phyloP scores from a whole-genome alignment of 2,113 vertebrate species.

The Phocoena sinus region DNA sequence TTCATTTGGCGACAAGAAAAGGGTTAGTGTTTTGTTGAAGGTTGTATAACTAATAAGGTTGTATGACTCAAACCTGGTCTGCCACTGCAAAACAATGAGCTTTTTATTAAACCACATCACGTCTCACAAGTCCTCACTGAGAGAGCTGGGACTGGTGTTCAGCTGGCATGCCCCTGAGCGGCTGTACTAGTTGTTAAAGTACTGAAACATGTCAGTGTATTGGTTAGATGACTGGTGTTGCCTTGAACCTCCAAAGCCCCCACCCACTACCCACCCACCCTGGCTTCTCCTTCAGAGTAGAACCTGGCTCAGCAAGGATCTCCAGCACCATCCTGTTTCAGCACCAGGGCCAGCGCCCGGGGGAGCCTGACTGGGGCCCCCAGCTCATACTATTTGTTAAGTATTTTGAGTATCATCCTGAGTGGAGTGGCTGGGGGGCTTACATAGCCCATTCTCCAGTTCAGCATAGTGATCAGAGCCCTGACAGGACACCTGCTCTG shows the following conservation, averaged over 20 bases:
- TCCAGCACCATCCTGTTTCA: neutral
- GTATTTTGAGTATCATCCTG: neutral
- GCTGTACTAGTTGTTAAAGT: neutral
- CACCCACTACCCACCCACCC: neutral
- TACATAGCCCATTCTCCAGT: neutral
- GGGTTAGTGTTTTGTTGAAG: neutral
- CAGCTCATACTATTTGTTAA: neutral
- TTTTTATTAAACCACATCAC: neutral
- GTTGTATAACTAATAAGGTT: neutral
- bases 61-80: neutral
- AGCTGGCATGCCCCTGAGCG: neutral
- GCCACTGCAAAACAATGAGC: neutral
- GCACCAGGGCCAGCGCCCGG: neutral
- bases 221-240: fast-evolving
- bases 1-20: neutral
- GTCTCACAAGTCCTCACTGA: neutral
- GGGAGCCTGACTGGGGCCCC: neutral
- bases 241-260: neutral
- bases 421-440: too few relatives aligned
- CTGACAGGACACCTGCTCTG: neutral
- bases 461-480: neutral
- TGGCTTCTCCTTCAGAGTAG: neutral
- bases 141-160: neutral
- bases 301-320: neutral
- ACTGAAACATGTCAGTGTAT: too few relatives aligned